Evolutionary conservation across 2,888 invertebrate species (phyloP), one percentile per base, ranked within the genome.

Genomic region (Zelleria hepariella): DNA sequence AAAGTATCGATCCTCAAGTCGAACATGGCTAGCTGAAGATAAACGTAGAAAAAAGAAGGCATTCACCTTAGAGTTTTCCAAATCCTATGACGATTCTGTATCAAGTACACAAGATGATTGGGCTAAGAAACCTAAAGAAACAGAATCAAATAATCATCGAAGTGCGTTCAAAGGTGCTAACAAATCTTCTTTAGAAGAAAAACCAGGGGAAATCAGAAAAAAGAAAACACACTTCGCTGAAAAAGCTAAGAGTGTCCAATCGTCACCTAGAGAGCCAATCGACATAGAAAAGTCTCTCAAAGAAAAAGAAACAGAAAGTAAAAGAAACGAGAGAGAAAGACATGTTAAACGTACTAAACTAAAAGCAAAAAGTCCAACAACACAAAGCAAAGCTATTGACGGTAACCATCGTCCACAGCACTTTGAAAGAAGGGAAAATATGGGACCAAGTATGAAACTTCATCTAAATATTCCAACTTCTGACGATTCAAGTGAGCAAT

Each of bases 61-160:
- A 23, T 95, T 95, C 80, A 94, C 93, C 54, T 83, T 95, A 64
- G 95, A 96, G 71, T 92, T 95, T 81, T 86, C 92, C 59, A 87
- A 91, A 77, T 80, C 91, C 64, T 86, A 91, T 72, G 86, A 90
- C 75, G 90, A 91, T 77, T 82, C 84, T 24, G 86, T 90, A 60
- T 88, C 89, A 24, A 87, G 87, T 48, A 82, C 87, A 18, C 87
- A 88, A 77, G 89, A 88, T 64, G 86, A 86, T 62, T 87, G 86
- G 81, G 75, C 74, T 47, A 82, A 80, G 65, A 85, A 82, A 67
- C 62, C 73, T 24, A 86, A 80, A 66, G 82, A 85, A 20, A 65
- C 69, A 2, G 81, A 82, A 48, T 71, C 67, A 61, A 55, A 71
- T 0, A 80, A 73, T 62, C 77, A 80, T 70, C 78, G 78, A 20